phyloP scores from a whole-genome alignment of 2,113 vertebrate species.

The Herpailurus yagouaroundi region DNA sequence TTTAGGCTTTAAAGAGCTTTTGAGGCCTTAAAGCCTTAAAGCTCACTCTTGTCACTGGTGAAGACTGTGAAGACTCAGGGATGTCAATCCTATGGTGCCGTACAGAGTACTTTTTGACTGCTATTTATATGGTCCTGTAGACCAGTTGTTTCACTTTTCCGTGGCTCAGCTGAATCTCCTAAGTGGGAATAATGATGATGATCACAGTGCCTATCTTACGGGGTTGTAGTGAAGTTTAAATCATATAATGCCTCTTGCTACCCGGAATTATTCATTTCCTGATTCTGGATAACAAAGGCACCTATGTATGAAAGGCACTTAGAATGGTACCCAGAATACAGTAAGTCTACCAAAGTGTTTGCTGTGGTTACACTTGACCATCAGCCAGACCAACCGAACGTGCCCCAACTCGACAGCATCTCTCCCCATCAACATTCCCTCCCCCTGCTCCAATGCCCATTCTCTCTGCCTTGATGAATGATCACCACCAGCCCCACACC shows the following conservation, averaged over 20 bases:
- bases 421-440: neutral
- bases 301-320: neutral
- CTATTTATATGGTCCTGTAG: neutral
- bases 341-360: neutral
- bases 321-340: neutral
- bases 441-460: neutral
- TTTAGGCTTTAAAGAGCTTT: too few species aligned
- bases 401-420: neutral
- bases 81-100: neutral
- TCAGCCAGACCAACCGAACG: neutral
- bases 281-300: neutral
- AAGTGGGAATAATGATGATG: neutral
- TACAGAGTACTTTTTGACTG: neutral
- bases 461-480: neutral
- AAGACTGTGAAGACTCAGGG: neutral
- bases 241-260: neutral
- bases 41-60: neutral
- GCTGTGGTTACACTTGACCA: neutral
- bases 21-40: too few species aligned
- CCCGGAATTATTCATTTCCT: neutral
- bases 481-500: neutral
- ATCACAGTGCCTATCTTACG: neutral
- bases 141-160: neutral
- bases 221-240: neutral
- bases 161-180: neutral